Evolutionary conservation across 2,888 invertebrate genomes (phyloP), one percentile per base, ranked within the genome.

Genomic region (Andrena haemorrhoa): DNA sequence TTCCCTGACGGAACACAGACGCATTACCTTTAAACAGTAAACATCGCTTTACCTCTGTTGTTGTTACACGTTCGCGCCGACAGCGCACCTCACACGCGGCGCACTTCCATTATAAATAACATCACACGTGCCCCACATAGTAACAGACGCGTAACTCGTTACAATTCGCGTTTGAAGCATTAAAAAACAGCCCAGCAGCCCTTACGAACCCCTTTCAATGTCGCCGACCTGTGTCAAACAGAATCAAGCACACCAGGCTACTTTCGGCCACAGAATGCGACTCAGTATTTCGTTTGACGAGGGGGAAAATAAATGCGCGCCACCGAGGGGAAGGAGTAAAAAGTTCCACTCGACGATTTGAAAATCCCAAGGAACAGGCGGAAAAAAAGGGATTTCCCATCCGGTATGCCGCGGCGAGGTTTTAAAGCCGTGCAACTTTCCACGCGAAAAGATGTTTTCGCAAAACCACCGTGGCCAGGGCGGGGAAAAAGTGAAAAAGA

Each of bases 81-180:
- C 31, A 41, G 29, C 10, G 49, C 12, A 20, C 51, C 16, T 4
- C 41, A 41, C 4, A 5, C 29, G 63, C n/a, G 6, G 41, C 72
- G 33, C 31, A 56, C 56, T 72, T 64, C 26, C 47, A 16, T n/a
- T 72, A 76, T 72, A 76, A 76, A 76, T 76, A 76, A 33, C 76
- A 20, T 20, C n/a, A 56, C 56, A 31, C 56, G 63, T n/a, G 49
- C 63, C 31, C 63, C 33, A 47, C 20, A 33, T 47, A 33, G 26
- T 31, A 47, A 31, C 5, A 6, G n/a, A 23, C 23, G 71, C 63
- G 41, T 56, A 64, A 76, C 56, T 72, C 61, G 23, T 12, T 10
- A 56, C 56, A 4, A 56, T 56, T 56, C 26, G 10, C 10, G 10
- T 8, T 23, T 4, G 23, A 56, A 26, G 1, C 8, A 12, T 23